A percentile compares a stretch with the other conserved stretches of the same genome.
Conservation (phyloP, 2,113 vertebrate species). For the Ciconia stormi region DNA sequence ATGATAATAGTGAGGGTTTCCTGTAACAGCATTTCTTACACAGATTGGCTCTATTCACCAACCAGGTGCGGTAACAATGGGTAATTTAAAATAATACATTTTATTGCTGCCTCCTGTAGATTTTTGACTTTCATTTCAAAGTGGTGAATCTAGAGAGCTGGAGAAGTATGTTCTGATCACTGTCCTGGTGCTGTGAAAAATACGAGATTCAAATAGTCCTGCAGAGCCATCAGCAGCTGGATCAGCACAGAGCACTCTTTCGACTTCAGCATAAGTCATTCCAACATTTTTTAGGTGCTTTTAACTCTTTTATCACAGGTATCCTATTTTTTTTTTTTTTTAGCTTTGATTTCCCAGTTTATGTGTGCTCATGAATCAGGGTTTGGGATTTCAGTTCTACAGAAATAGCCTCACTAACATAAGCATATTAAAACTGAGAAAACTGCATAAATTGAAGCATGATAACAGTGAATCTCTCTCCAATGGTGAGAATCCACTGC, state of each 20-base stretch:
- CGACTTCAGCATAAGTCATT: not conserved
- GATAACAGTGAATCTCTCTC: not conserved
- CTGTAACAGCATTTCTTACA: constrained; percentile 45
- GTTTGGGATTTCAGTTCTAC: not conserved
- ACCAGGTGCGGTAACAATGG: constrained; percentile 50
- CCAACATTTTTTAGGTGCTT: not conserved
- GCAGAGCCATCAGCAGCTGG: constrained; percentile 56
- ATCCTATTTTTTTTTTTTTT: not conserved
- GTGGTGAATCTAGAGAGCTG: constrained; percentile 33
- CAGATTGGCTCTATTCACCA: constrained; percentile 63
- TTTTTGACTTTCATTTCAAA: constrained; percentile 56
- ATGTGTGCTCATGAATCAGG: not conserved
- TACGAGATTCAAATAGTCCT: constrained; percentile 19
- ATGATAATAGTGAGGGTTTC: constrained; percentile 40
- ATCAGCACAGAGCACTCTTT: constrained; percentile 30
- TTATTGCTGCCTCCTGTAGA: constrained; percentile 56
- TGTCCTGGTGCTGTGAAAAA: constrained; percentile 35
- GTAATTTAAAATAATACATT: constrained; percentile 67
- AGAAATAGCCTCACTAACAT: not conserved
- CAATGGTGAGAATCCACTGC: not conserved
- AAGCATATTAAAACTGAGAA: not conserved
- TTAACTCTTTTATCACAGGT: constrained; percentile 21
- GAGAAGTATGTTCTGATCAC: constrained; percentile 50
- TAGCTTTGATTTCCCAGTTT: not conserved
- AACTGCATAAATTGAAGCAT: not conserved